Evolutionary conservation across 2,113 vertebrate genomes (phyloP).

Genomic region (Brachypodius melanocephalos): DNA sequence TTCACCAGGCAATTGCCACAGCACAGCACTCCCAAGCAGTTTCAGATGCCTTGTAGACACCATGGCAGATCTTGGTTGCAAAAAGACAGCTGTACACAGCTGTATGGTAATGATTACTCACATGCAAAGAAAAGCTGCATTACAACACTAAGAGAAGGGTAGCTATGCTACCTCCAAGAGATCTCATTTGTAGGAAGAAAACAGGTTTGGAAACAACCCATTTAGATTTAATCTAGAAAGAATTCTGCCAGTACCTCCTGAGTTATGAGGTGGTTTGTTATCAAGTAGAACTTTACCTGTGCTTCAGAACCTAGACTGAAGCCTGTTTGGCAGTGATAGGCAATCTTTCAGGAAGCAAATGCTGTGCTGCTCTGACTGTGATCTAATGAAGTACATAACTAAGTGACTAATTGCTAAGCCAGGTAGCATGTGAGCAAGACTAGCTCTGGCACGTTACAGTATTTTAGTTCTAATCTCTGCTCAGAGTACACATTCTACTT

Average conservation of each 20-base stretch:
- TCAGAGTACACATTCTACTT: background rate
- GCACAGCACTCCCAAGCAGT: background rate
- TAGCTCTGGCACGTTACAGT: background rate
- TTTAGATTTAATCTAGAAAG: background rate
- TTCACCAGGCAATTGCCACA: background rate
- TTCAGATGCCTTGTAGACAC: background rate
- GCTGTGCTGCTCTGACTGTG: background rate
- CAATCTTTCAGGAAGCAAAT: background rate
- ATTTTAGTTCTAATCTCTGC: background rate
- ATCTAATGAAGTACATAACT: background rate
- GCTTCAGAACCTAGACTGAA: background rate
- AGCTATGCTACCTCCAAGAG: background rate
- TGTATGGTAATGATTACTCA: background rate
- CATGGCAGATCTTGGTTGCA: background rate
- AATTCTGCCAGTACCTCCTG: background rate
- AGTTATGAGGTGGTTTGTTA: background rate
- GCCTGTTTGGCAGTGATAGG: background rate
- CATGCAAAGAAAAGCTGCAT: slow-evolving; percentile 8
- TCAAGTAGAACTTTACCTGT: background rate
- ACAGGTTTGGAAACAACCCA: background rate
- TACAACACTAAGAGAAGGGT: background rate
- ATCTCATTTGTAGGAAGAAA: background rate
- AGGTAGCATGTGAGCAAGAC: background rate
- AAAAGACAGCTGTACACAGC: slow-evolving; percentile 27
- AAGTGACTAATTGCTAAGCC: slow-evolving; percentile 2